A percentile compares a stretch with the other conserved stretches of the same genome.
Evolutionary conservation across 1,140 invertebrate genomes (phyloP).

Genomic region (Ptiloglossa arizonensis): DNA sequence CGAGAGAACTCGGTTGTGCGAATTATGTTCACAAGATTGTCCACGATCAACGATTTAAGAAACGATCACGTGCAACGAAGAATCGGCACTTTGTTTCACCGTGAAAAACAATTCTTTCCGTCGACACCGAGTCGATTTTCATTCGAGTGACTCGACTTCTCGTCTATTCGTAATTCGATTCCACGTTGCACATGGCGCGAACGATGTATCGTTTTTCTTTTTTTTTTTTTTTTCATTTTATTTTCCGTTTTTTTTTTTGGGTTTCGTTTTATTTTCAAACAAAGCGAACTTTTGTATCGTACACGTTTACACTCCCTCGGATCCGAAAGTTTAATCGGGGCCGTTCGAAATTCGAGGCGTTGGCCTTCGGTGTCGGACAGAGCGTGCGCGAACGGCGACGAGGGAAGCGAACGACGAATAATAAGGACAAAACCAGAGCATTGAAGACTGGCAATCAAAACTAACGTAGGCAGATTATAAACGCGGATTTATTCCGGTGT

Average conservation of each 20-base stretch:
- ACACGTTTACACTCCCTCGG: background rate
- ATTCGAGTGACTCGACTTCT: background rate
- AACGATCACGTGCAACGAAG: background rate
- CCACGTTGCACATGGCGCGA: background rate
- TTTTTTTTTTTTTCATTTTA: too few relatives aligned
- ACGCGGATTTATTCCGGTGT: conserved; percentile 47
- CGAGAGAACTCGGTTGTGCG: background rate
- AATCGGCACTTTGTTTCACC: background rate
- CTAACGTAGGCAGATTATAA: conserved; percentile 63
- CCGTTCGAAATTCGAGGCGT: conserved; percentile 14
- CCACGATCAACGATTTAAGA: conserved; percentile 13
- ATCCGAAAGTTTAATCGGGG: conserved; percentile 47
- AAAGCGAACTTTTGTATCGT: too few relatives aligned
- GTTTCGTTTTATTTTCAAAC: too few relatives aligned
- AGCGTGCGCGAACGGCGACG: background rate
- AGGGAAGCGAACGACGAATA: conserved; percentile 29
- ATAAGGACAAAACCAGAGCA: conserved; percentile 57
- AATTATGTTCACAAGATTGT: conserved; percentile 27
- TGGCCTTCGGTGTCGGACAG: conserved; percentile 2
- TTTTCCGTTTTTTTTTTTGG: too few relatives aligned
- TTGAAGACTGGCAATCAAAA: conserved; percentile 76
- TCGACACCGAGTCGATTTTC: background rate
- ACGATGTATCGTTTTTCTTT: too few relatives aligned
- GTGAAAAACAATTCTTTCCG: background rate
- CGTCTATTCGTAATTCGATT: background rate